These are phyloP conservation scores for Turnix velox DNA, from an alignment of 2,113 vertebrate genomes.

Conservation along the genomic window DNA sequence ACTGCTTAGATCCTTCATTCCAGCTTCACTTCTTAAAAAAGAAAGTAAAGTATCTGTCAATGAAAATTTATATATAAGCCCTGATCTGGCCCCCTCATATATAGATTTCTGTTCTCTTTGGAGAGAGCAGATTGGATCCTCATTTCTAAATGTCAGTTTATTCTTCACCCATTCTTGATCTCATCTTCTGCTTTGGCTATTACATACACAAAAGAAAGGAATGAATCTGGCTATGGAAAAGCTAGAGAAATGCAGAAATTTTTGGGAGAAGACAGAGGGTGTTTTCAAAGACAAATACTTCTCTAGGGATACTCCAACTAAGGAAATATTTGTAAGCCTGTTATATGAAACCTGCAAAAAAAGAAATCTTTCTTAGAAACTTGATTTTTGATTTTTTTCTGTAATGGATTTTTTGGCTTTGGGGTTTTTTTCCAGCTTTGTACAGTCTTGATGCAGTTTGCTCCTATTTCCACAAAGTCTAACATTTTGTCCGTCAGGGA, in stretches of 20 bases:
- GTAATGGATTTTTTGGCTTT: too few species aligned
- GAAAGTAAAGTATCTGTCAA: neutral
- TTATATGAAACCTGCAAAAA: neutral
- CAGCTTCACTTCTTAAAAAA: neutral
- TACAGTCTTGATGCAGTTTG: neutral
- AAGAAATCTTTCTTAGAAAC: neutral
- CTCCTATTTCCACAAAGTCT: neutral
- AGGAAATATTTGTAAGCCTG: neutral
- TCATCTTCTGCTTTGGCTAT: neutral
- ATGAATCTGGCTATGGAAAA: neutral
- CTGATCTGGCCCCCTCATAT: neutral
- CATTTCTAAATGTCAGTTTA: neutral
- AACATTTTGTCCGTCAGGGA: neutral
- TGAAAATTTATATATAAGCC: accelerated
- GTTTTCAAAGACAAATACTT: neutral
- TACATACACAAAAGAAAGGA: neutral
- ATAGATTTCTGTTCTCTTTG: neutral
- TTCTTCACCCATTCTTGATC: neutral
- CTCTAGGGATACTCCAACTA: neutral
- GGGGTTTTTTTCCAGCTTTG: neutral
- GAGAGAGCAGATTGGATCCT: neutral
- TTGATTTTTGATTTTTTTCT: neutral
- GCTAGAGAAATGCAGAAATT: neutral
- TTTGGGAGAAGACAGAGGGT: neutral
- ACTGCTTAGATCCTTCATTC: neutral